phyloP scores from a whole-genome alignment of 2,797 vertebrate species.

The Cottoperca gobio region DNA sequence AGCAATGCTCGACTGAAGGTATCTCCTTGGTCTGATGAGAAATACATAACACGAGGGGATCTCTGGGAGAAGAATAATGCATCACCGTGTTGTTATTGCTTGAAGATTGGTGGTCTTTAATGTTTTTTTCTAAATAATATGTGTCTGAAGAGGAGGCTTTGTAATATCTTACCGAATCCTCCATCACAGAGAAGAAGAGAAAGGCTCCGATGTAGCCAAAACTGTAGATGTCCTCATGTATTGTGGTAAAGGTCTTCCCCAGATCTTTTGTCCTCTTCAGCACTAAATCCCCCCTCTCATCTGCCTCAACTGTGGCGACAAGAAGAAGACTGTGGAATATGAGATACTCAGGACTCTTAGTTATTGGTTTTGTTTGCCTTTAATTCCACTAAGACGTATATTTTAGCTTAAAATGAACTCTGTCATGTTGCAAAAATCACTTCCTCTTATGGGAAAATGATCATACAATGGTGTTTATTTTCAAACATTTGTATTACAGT shows the following conservation, averaged over 20 bases:
- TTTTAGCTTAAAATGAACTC: background rate
- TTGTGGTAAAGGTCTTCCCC: constrained; percentile 80
- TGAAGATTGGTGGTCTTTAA: background rate
- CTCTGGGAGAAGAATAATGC: constrained; percentile 63
- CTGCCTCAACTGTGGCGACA: constrained; percentile 75
- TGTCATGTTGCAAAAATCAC: background rate
- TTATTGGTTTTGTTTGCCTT: background rate
- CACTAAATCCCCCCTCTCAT: constrained; percentile 79
- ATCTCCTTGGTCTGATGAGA: constrained; percentile 86
- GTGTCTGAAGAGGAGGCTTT: background rate
- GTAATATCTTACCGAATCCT: constrained; percentile 75
- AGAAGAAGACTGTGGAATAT: background rate
- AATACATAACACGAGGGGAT: constrained; percentile 86
- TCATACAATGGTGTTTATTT: background rate
- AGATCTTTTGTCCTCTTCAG: constrained; percentile 84
- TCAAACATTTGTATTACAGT: background rate
- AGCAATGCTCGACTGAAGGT: constrained; percentile 84
- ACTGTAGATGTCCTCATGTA: constrained; percentile 84
- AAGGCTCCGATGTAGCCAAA: constrained; percentile 88
- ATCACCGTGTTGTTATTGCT: background rate
- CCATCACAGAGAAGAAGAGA: constrained; percentile 87
- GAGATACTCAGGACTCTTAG: background rate
- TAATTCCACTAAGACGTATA: background rate
- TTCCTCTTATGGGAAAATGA: background rate
- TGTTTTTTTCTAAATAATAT: too few relatives aligned